Evolutionary conservation across 1,140 invertebrate genomes (phyloP), one percentile per base, ranked within the genome.

Genomic region (Trypoxylus dichotomus): DNA sequence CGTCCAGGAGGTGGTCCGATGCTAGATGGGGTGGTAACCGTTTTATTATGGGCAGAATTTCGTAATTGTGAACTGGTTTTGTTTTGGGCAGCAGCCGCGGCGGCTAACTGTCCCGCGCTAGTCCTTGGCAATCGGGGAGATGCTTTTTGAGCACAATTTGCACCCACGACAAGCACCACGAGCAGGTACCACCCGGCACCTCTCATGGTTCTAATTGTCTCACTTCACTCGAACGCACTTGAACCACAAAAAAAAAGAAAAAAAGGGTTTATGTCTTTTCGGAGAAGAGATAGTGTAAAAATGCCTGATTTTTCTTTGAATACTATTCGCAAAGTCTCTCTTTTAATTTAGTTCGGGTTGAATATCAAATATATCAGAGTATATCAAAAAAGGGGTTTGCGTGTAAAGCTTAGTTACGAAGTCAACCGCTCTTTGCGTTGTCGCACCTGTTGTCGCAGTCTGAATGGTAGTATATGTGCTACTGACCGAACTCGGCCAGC

Each of bases 21-120:
- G 10, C 76, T 81, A 15, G 78, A 76, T 13, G 29, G 68, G 13
- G 78, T 79, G 3, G 78, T 75, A 2, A 42, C n/a, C 42, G 78
- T 79, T 75, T 74, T 79, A 75, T 58, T 75, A 21, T 75, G 74
- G 74, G 74, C 71, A 19, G 79, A 68, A 79, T 79, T 82, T 37
- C 84, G 77, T 41, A 84, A 77, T 72, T 85, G 79, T n/a, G 81
- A 71, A 42, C 81, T 74, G 25, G 84, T 84, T 72, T 83, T 84
- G 58, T 85, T 85, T 54, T 85, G 83, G 1, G 84, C 84, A 32
- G 83, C 83, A 13, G 84, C 85, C 29, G 82, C 82, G 6, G 85
- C 85, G 10, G 85, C 85, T 32, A 85, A 77, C 74, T 85, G 84
- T 24, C 83, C 85, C 24, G 85, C 85, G 80, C 84, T 85, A 71